A percentile compares a stretch with the other conserved stretches of the same genome.
phyloP scores from a whole-genome alignment of 2,888 invertebrate genomes.

The Rhagium mordax region DNA sequence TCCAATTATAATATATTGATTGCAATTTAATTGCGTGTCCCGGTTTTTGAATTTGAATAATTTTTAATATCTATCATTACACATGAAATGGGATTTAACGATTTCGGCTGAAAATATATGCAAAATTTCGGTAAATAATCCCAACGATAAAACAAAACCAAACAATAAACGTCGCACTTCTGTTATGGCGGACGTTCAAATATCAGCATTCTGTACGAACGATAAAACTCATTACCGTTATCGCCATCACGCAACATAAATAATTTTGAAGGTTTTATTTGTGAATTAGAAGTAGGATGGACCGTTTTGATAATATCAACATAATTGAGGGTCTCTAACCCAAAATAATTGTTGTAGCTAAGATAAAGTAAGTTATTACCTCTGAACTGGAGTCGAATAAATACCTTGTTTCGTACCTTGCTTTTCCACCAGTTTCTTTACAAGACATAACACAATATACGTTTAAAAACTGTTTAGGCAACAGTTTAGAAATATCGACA shows the following conservation, averaged over 20 bases:
- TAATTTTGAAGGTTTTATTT: slow-evolving; percentile 20
- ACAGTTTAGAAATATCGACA: too few species aligned
- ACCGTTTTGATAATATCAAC: neutral
- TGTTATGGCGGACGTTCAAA: slow-evolving; percentile 8
- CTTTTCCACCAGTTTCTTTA: too few species aligned
- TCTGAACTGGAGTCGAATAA: too few species aligned
- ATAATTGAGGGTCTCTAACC: too few species aligned
- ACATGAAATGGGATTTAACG: slow-evolving; percentile 6
- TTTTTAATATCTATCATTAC: neutral
- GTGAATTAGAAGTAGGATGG: slow-evolving; percentile 8
- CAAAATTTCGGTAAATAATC: slow-evolving; percentile 19
- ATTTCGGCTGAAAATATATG: slow-evolving; percentile 7
- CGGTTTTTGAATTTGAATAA: neutral
- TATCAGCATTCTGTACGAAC: slow-evolving; percentile 39
- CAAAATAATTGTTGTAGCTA: too few species aligned
- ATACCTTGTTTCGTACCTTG: too few species aligned
- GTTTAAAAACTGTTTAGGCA: too few species aligned
- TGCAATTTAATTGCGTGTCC: neutral
- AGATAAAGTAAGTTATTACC: too few species aligned
- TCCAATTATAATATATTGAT: neutral
- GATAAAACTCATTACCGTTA: slow-evolving; percentile 62
- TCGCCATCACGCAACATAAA: slow-evolving; percentile 59
- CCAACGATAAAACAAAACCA: slow-evolving; percentile 17
- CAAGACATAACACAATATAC: too few species aligned
- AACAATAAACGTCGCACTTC: slow-evolving; percentile 18